Percentiles rank a stretch among this genome's conserved stretches.
phyloP scores from a whole-genome alignment of 1,140 invertebrate species.

The Drosophila bipectinata region DNA sequence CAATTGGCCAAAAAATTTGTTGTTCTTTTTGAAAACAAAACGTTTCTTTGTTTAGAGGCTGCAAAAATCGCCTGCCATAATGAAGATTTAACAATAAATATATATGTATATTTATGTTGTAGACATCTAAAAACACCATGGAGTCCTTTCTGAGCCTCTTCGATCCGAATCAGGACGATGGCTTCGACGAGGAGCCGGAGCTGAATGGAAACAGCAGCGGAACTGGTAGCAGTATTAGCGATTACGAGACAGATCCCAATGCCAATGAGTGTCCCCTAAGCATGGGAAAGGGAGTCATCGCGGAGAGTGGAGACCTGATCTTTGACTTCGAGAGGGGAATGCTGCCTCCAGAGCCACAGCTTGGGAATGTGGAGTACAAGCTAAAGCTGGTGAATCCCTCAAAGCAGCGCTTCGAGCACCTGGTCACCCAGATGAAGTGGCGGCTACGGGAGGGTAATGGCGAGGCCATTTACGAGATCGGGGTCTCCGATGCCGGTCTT shows the following conservation, averaged over 20 bases:
- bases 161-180: constrained; percentile 86
- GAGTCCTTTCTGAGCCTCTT: constrained; percentile 90
- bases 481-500: constrained; percentile 96
- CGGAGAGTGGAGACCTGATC: constrained; percentile 82
- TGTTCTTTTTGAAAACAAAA: background rate
- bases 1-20: constrained; percentile 47
- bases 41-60: constrained; percentile 21
- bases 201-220: constrained; percentile 72
- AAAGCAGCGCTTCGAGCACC: constrained; percentile 92
- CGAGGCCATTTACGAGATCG: constrained; percentile 98
- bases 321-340: constrained; percentile 84
- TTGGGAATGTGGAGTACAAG: constrained; percentile 97
- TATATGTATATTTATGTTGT: background rate
- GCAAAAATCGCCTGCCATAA: background rate
- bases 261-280: constrained; percentile 46
- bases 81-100: background rate
- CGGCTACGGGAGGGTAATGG: constrained; percentile 94
- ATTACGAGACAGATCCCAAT: constrained; percentile 68
- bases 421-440: constrained; percentile 97
- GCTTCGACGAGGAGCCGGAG: constrained; percentile 74
- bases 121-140: constrained; percentile 34
- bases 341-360: constrained; percentile 94
- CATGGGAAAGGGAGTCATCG: constrained; percentile 26
- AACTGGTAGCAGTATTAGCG: constrained; percentile 62
- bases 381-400: constrained; percentile 94